Base-by-base conservation (phyloP, 2,113 vertebrate species). In the Enhydra lutris region DNA sequence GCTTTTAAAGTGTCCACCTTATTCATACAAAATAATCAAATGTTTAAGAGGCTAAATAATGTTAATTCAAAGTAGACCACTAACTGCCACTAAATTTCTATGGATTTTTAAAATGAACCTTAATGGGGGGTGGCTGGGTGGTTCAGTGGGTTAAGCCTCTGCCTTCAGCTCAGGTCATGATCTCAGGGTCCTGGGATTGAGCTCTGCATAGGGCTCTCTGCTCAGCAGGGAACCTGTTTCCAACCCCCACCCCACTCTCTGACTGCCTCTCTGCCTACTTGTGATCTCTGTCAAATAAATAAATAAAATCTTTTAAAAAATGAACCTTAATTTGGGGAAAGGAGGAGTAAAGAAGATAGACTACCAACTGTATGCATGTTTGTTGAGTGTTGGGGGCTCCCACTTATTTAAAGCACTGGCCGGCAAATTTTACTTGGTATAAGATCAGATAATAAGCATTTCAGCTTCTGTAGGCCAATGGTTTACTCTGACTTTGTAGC, bases 21-120 rank as follows among this genome's bases (percentile, higher is more conserved):
- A 94, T 78, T 94, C 55, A 93, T 76, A 65, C 65, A 87, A 92
- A 94, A 90, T 79, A 87, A 93, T 52, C 26, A 88, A 90, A 73
- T 65, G 18, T 73, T 96, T n/a, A 94, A 59, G 26, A 74, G 11
- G 24, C 6, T 96, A 96, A 88, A 93, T 36, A 71, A 93, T 52
- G 1, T 42, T 81, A 97, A 81, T 14, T 78, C 23, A 92, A 78
- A 23, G 73, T 36, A 91, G 31, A 82, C 0, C 85, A n/a, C 31
- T 94, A 82, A 71, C 45, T 47, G 20, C 10, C 20, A 10, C 29
- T 79, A 7, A 89, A 65, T 5, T 79, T 34, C 45, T 39, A 83
- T 45, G 39, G 21, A 76, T 88, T 92, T 67, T 89, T 67, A 13
- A 39, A 91, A 50, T 50, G 10, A 18, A 61, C 61, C 26, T 95